Conservation (phyloP, 2,113 vertebrate species). For the Falcunculus frontatus region DNA sequence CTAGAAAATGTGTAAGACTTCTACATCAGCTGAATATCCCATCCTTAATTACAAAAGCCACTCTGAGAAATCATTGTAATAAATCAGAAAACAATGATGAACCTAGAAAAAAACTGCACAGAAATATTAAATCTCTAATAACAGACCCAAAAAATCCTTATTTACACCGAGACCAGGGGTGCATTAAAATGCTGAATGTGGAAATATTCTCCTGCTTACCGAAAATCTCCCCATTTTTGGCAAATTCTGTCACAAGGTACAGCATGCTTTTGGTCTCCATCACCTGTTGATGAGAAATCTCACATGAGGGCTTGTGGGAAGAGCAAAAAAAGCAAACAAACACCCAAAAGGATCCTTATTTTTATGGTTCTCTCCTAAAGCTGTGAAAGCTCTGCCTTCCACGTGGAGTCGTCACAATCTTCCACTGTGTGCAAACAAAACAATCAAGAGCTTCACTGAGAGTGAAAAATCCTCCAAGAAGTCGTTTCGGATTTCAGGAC, state of each 20-base stretch:
- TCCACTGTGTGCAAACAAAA: neutral
- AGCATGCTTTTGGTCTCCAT: constrained; percentile 99
- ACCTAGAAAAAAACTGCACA: neutral
- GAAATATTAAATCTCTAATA: neutral
- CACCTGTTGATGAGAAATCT: constrained; percentile 77
- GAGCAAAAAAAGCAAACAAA: neutral
- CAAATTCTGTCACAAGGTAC: constrained; percentile 97
- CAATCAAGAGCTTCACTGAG: neutral
- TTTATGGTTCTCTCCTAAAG: neutral
- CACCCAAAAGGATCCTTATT: neutral
- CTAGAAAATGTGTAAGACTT: neutral
- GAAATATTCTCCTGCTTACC: constrained; percentile 77
- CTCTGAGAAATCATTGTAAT: neutral
- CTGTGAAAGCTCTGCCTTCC: neutral
- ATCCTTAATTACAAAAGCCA: neutral
- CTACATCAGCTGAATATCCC: neutral
- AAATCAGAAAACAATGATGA: neutral
- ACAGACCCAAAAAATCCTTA: neutral
- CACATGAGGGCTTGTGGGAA: neutral
- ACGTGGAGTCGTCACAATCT: neutral
- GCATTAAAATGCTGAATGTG: rapidly evolving
- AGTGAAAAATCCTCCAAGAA: neutral
- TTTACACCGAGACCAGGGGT: neutral
- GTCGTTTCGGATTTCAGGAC: neutral
- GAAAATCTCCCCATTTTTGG: constrained; percentile 97